These are phyloP conservation scores for Puntigrus tetrazona DNA, from an alignment of 2,113 vertebrate genomes.

Conservation along the genomic window DNA sequence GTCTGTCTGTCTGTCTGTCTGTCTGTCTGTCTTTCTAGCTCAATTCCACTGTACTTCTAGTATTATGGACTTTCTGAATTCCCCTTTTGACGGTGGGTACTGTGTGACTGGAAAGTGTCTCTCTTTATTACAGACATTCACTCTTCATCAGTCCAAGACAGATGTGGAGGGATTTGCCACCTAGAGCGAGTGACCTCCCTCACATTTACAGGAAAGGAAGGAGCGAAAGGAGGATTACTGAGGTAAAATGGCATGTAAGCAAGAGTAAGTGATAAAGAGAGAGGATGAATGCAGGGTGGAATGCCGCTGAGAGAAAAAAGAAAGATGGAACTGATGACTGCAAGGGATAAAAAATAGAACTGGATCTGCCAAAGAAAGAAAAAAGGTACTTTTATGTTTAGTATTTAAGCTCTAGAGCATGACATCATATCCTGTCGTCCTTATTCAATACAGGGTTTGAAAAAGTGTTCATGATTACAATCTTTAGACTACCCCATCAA, in stretches of 20 bases:
- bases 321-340: not conserved
- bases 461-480: not conserved
- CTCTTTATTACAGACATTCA: slow-evolving; percentile 40
- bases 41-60: not conserved
- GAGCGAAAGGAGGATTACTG: slow-evolving; percentile 1
- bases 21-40: not conserved
- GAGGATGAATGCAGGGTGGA: slow-evolving; percentile 1
- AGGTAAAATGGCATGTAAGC: not conserved
- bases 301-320: not conserved
- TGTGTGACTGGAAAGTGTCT: not conserved
- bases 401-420: not conserved
- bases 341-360: not conserved
- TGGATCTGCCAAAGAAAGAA: not conserved
- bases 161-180: not conserved
- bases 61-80: not conserved
- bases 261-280: not conserved
- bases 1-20: not conserved
- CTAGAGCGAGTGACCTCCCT: not conserved
- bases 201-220: not conserved
- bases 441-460: not conserved
- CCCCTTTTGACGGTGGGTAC: not conserved
- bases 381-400: not conserved
- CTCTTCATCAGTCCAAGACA: not conserved
- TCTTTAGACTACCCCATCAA: not conserved
- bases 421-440: not conserved